Conservation (phyloP, 2,888 invertebrate species). For the Palloptera scutellata region DNA sequence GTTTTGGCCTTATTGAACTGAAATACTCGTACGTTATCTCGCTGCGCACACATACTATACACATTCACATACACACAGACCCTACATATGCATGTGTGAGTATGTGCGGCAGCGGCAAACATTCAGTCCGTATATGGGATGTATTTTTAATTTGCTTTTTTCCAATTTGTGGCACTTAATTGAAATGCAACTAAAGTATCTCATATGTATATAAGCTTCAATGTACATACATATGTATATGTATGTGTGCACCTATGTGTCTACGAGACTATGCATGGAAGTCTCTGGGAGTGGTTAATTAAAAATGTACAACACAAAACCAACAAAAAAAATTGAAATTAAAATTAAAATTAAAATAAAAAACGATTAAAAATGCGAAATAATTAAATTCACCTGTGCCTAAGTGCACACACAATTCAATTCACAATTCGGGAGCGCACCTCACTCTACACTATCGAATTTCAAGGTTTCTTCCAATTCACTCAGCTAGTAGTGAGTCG, state of each 20-base stretch:
- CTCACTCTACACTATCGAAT: too few relatives aligned
- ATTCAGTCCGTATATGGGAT: too few relatives aligned
- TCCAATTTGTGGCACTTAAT: conserved; percentile 4
- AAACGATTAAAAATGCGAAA: conserved; percentile 22
- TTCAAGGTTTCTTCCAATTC: too few relatives aligned
- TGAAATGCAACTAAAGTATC: conserved; percentile 25
- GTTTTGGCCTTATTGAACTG: too few relatives aligned
- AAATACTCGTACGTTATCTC: conserved; percentile 2
- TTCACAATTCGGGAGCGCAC: too few relatives aligned
- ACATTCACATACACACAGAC: neutral
- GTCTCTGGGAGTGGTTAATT: conserved; percentile 57
- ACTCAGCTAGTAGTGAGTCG: too few relatives aligned
- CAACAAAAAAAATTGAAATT: conserved; percentile 9
- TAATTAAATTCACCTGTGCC: conserved; percentile 38
- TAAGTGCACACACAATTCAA: conserved; percentile 21
- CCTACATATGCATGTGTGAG: conserved; percentile 4
- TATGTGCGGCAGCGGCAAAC: neutral
- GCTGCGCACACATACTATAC: neutral
- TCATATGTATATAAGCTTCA: neutral
- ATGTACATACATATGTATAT: neutral
- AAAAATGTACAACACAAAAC: conserved; percentile 39
- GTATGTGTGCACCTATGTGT: conserved; percentile 11
- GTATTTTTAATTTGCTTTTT: conserved; percentile 4
- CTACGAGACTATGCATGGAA: conserved; percentile 23
- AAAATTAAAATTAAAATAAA: conserved; percentile 21